These are phyloP conservation scores for Thymelicus acteon DNA, from an alignment of 2,888 invertebrate genomes.

Conservation along the genomic window DNA sequence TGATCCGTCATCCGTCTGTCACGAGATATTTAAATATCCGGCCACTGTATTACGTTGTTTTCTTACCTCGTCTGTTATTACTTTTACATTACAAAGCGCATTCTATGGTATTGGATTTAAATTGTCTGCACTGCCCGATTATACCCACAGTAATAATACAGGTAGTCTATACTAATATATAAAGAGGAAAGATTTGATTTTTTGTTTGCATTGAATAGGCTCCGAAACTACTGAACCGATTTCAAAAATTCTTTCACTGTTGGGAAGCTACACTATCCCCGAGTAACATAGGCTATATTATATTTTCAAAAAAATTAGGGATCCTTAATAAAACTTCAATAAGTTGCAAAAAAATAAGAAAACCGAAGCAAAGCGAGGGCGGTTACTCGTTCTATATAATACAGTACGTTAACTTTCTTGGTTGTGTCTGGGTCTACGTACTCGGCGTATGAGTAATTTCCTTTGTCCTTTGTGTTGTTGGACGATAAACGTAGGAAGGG, in stretches of 20 bases:
- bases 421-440: not conserved
- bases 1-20: conserved; percentile 58
- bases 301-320: too few relatives aligned
- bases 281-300: too few relatives aligned
- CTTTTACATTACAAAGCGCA: conserved; percentile 36
- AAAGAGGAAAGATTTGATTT: too few relatives aligned
- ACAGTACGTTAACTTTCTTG: conserved; percentile 15
- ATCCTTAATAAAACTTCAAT: too few relatives aligned
- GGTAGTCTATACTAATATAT: too few relatives aligned
- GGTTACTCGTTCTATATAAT: not conserved
- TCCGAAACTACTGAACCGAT: too few relatives aligned
- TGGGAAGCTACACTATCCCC: too few relatives aligned
- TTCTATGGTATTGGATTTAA: conserved; percentile 31
- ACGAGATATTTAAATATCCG: conserved; percentile 59
- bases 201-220: too few relatives aligned
- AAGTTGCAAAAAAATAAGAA: too few relatives aligned
- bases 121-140: conserved; percentile 18
- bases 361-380: too few relatives aligned
- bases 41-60: conserved; percentile 60
- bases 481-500: not conserved
- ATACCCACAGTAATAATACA: conserved; percentile 7
- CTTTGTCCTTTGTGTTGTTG: conserved; percentile 20
- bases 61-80: conserved; percentile 38
- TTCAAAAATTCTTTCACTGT: too few relatives aligned
- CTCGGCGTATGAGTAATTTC: conserved; percentile 5